Evolutionary conservation across 2,888 invertebrate genomes (phyloP), one percentile per base, ranked within the genome.

Genomic region (Cylloceria caligata): DNA sequence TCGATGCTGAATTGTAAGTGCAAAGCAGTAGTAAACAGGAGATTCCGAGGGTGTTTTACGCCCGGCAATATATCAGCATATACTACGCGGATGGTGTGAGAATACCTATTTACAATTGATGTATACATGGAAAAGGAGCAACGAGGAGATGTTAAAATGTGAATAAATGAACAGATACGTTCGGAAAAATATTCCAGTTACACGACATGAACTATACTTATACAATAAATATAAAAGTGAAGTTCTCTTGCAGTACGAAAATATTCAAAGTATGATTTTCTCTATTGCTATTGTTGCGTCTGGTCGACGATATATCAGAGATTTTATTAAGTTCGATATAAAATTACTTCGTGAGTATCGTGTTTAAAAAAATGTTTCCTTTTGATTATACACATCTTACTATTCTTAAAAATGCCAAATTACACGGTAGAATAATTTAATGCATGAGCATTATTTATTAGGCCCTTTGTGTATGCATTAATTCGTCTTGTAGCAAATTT

Each of bases 401-500:
- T n/a, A n/a, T n/a, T 19, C 11, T 34, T 13, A 21, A 69, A 36
- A 27, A 55, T 71, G 36, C 3, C 7, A n/a, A 71, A 42, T 57
- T 69, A 19, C 30, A 64, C 9, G 5, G 30, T 67, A 16, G 42
- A 76, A 67, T 60, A 62, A 76, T 72, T 75, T 62, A 65, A 75
- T 36, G 65, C 57, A 30, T 27, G 71, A 71, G 49, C 57, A 71
- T 75, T 65, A 74, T 55, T 72, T 72, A 71, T 78, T 36, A 39
- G 39, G 49, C 39, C 69, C 55, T 69, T 69, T 80, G 55, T 21
- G 21, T 34, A 64, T 55, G 47, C 60, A 60, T 72, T 81, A 71
- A 76, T 71, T 76, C 64, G n/a, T 42, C 65, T 24, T 34, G 57
- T 60, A 60, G 57, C 57, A 34, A 76, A 76, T 71, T 80, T 80